Percentiles rank a stretch among this genome's conserved stretches.
phyloP scores from a whole-genome alignment of 1,140 invertebrate genomes.

The Diachasmimorpha longicaudata region DNA sequence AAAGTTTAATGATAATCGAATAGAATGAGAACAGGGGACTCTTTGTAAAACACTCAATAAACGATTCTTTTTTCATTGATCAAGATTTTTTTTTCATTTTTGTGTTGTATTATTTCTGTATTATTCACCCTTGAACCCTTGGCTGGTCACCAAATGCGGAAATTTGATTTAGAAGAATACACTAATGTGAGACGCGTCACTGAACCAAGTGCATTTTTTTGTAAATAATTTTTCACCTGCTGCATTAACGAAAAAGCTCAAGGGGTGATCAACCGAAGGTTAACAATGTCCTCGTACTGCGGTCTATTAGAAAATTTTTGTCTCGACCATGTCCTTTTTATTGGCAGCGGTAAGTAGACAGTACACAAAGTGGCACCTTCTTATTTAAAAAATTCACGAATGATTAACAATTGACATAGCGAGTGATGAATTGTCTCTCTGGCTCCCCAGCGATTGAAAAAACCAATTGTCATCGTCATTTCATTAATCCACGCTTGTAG shows the following conservation, averaged over 20 bases:
- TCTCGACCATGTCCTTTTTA: background rate
- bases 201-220: no score
- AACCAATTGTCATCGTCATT: background rate
- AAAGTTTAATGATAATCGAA: background rate
- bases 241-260: no score
- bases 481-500: background rate
- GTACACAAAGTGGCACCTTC: slow-evolving; percentile 28
- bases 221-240: no score
- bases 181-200: no score
- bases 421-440: slow-evolving; percentile 20
- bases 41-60: slow-evolving; percentile 27
- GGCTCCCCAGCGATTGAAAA: slow-evolving; percentile 17
- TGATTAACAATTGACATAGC: background rate
- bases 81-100: slow-evolving; percentile 17
- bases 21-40: background rate
- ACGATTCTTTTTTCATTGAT: slow-evolving; percentile 24
- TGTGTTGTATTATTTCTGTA: background rate
- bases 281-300: no score
- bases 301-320: no score
- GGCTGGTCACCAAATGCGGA: no score
- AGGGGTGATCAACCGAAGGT: no score
- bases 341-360: slow-evolving; percentile 23
- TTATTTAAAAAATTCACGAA: slow-evolving; percentile 2
- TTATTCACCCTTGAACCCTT: slow-evolving; percentile 3
- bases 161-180: no score